Evolutionary conservation across 2,797 vertebrate genomes (phyloP), one percentile per base, ranked within the genome.

Genomic region (Alosa sapidissima): DNA sequence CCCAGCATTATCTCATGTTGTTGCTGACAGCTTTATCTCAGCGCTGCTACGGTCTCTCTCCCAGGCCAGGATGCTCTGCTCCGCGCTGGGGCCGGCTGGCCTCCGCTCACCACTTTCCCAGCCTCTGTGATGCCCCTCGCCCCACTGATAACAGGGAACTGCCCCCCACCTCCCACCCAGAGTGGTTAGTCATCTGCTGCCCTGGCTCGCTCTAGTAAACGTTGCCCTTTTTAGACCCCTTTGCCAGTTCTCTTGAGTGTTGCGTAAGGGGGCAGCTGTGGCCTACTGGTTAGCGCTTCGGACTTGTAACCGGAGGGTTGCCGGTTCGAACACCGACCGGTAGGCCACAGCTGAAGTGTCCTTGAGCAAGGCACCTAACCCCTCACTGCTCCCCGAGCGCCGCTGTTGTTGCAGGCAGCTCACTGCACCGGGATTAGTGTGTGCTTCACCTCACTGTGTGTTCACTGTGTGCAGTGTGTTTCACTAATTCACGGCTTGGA

Each of bases 1-100:
- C 72, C 45, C 5, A 1, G 21, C 36, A 78, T 45, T 45, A 78
- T 78, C 72, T 78, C 72, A 78, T 45, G 36, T 45, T 21, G 72
- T 10, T 78, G 72, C 72, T 78, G 72, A 78, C 72, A 78, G 41
- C 72, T 47, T 78, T 78, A 78, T 78, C 72, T 78, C 72, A 78
- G 68, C 24, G 36, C 33, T 13, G 33, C 33, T 36, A 3, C 68
- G 5, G 33, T 75, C 33, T 41, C 33, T 75, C 68, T 16, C 58
- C 68, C 13, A 75, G 41, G 41, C 7, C 41, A 47, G 36, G 16
- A 19, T 36, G 33, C 14, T 78, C 4, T 14, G 68, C 41, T 41
- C 1, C 41, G 41, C 41, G 1, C 41, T 2, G 41, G 41, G 41
- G 2, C 41, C 41, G 49, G 8, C n/a, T 19, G 58, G 58, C 58